These are phyloP conservation scores for Steinernema scapterisci DNA, from an alignment of 2,888 invertebrate species.

Conservation along the genomic window DNA sequence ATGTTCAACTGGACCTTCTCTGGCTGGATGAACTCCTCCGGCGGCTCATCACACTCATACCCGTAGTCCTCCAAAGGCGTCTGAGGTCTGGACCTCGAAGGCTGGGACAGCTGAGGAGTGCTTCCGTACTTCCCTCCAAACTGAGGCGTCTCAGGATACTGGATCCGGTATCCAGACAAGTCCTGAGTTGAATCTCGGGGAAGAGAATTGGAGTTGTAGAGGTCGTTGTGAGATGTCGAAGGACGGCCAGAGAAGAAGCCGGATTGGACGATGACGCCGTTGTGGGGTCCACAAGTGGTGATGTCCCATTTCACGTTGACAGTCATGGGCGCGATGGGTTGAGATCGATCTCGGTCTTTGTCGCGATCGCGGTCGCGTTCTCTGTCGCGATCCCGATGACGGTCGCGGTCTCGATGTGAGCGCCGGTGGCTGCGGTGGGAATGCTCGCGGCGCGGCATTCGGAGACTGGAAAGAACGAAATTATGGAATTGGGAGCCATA, in stretches of 20 bases:
- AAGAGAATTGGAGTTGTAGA: not conserved
- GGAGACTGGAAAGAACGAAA: not conserved
- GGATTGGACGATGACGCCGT: conserved; percentile 39
- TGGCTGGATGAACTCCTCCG: conserved; percentile 6
- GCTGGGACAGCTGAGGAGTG: not conserved
- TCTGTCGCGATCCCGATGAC: not conserved
- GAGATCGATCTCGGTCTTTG: too few species aligned
- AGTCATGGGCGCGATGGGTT: conserved; percentile 21
- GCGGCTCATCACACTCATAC: not conserved
- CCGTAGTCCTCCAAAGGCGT: not conserved
- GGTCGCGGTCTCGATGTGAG: not conserved
- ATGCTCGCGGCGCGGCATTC: conserved; percentile 14
- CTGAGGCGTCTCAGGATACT: conserved; percentile 24
- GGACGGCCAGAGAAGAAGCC: conserved; percentile 19
- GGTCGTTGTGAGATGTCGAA: conserved; percentile 2
- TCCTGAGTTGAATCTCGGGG: not conserved
- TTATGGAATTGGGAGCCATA: too few species aligned
- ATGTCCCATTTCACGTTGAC: conserved; percentile 41
- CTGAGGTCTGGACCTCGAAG: not conserved
- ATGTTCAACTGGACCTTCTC: conserved; percentile 29
- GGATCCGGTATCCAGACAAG: not conserved
- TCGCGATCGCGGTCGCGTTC: not conserved
- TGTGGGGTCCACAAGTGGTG: conserved; percentile 41
- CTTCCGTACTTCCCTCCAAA: conserved; percentile 5
- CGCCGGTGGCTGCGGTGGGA: not conserved